Evolutionary conservation across 2,113 vertebrate species (phyloP).

Genomic region (Thermophis baileyi): DNA sequence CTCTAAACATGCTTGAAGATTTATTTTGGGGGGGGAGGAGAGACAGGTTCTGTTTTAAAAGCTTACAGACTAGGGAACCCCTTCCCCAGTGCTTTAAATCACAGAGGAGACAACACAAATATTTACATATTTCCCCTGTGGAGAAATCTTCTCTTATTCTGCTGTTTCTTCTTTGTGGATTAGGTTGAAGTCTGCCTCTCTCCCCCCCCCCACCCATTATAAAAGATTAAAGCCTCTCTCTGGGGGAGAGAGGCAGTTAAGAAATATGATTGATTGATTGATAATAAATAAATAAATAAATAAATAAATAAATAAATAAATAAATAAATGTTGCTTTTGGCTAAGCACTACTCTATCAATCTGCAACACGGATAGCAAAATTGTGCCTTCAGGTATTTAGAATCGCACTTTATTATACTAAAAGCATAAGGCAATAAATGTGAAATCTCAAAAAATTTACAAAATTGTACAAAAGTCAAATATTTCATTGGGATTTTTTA

Average conservation of each 20-base stretch:
- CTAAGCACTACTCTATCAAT: neutral
- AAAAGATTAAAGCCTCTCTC: neutral
- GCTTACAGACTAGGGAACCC: neutral
- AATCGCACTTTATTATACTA: neutral
- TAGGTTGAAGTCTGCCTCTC: neutral
- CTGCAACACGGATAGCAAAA: neutral
- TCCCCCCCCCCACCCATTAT: neutral
- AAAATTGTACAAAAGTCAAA: neutral
- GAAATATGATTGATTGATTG: neutral
- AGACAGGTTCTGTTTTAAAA: neutral
- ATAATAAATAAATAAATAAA: no score
- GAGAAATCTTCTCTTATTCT: neutral
- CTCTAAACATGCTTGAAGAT: neutral
- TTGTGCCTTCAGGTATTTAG: constrained; percentile 3
- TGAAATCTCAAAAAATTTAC: neutral
- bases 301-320: neutral
- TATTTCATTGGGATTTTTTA: neutral
- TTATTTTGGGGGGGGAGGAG: neutral
- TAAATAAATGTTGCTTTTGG: neutral
- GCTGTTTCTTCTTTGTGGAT: neutral
- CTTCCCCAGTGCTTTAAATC: neutral
- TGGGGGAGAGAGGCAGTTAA: neutral
- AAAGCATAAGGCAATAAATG: neutral
- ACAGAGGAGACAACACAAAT: neutral
- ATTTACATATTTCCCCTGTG: neutral